Evolutionary conservation across 2,113 vertebrate species (phyloP), one percentile per base, ranked within the genome.

Genomic region (Paramisgurnus dabryanus): DNA sequence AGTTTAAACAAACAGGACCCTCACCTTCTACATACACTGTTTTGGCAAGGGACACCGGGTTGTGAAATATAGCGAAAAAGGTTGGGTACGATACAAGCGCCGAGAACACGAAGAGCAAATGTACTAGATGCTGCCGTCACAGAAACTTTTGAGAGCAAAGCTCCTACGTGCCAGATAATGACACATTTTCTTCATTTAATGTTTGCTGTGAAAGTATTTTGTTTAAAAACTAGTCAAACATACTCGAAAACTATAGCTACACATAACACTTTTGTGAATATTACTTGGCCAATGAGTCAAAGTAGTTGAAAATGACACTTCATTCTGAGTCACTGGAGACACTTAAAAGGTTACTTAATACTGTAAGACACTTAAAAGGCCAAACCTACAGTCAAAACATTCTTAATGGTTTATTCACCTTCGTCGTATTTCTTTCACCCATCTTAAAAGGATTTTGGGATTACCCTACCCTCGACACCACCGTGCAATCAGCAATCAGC

Each of bases 1-100:
- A 80, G 87, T 67, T 6, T 22, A 77, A 89, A 88, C 89, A 63
- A 34, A 85, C 86, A 75, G 84, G 78, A 47, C 71, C 53, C 55
- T 13, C 73, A 50, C 75, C 78, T 79, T 66, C 84, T 84, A 82
- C 80, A 60, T 82, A 68, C 40, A 80, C 76, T 85, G 74, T 78
- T 76, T 67, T 76, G 85, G 86, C 80, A 73, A 85, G 70, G 81
- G 84, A 87, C 84, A 85, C 83, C 77, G 12, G 45, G 8, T 0
- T 41, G 1, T 43, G 27, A 71, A 18, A 22, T 45, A 69, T 34
- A 43, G 47, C 17, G 10, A 55, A 77, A 76, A 65, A n/a, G 27
- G 7, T 34, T 22, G 12, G 12, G 17, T 27, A 17, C 8, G 11
- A 72, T 3, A 13, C 18, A 72, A 67, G 58, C 41, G 40, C 12